Conservation (phyloP, 1,140 invertebrate species). For the Pomacea maculata region DNA sequence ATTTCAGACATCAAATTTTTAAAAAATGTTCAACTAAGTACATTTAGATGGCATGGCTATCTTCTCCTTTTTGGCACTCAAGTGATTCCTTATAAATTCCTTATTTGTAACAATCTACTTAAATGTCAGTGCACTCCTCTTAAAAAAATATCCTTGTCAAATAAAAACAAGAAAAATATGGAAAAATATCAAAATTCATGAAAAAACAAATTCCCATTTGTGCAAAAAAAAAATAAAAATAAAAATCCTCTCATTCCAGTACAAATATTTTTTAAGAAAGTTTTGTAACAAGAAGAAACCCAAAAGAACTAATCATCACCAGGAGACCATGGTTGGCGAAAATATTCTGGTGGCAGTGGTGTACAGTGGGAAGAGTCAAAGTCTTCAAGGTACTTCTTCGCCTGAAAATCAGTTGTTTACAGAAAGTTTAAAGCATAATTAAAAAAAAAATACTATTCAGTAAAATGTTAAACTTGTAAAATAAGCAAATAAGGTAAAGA, state of each 20-base stretch:
- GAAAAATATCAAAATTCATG: not conserved
- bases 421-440: too few relatives aligned
- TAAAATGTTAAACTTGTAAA: too few relatives aligned
- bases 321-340: constrained; percentile 72
- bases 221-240: not conserved
- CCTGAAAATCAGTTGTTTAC: constrained; percentile 47
- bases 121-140: too few relatives aligned
- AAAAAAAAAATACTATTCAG: too few relatives aligned
- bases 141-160: too few relatives aligned
- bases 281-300: not conserved
- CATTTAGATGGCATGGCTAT: too few relatives aligned
- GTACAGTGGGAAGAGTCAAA: constrained; percentile 88
- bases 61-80: too few relatives aligned
- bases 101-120: too few relatives aligned
- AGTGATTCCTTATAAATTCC: too few relatives aligned
- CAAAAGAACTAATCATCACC: constrained; percentile 1
- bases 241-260: not conserved
- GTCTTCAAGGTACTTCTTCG: constrained; percentile 84
- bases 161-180: not conserved
- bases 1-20: too few relatives aligned
- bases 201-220: not conserved
- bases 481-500: too few relatives aligned
- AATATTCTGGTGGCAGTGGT: constrained; percentile 77
- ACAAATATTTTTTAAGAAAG: not conserved
- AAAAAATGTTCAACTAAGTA: too few relatives aligned